Evolutionary conservation across 1,140 invertebrate species (phyloP), one percentile per base, ranked within the genome.

Genomic region (Calycopis cecrops): DNA sequence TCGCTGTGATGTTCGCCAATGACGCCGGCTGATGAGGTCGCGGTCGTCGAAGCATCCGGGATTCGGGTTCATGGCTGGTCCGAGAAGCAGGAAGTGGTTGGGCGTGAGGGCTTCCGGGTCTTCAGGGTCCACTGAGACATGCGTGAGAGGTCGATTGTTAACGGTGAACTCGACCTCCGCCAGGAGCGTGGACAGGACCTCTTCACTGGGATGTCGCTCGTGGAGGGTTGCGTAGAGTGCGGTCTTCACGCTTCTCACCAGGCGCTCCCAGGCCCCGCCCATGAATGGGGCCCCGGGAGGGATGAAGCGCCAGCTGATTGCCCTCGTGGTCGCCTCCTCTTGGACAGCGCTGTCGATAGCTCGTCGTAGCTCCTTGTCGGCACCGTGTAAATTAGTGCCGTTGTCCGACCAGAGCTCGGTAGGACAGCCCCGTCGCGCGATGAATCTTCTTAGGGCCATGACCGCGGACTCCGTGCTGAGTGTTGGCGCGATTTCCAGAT

Each of bases 251-350:
- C 64, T 65, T 2, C 75, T 60, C 1, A 88, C 72, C 7, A 79
- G 49, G 1, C 77, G 57, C 48, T 88, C 83, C 83, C 85, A 88
- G 0, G 69, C 66, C 2, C 82, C 82, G 4, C 79, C 80, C 65
- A 83, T 78, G 52, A 87, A 73, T 0, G 80, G 76, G 0, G 69
- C 67, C n/a, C 51, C 40, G 1, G 83, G 84, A 3, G 82, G 75
- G 14, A 75, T 85, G 55, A 78, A 87, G 2, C 69, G 52, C 77
- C 79, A 88, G 4, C 52, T 28, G 1, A 69, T 66, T 1, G 11
- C 50, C 7, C 35, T 11, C 0, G 51, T 40, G 3, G 44, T 35
- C 17, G 65, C 38, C 40, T 59, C 55, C 9, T 55, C 48, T 34
- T 50, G 14, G 0, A 47, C 52, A 0, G 55, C 51, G 3, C 12